Evolutionary conservation across 2,113 vertebrate species (phyloP).

Genomic region (Protobothrops flavoviridis): DNA sequence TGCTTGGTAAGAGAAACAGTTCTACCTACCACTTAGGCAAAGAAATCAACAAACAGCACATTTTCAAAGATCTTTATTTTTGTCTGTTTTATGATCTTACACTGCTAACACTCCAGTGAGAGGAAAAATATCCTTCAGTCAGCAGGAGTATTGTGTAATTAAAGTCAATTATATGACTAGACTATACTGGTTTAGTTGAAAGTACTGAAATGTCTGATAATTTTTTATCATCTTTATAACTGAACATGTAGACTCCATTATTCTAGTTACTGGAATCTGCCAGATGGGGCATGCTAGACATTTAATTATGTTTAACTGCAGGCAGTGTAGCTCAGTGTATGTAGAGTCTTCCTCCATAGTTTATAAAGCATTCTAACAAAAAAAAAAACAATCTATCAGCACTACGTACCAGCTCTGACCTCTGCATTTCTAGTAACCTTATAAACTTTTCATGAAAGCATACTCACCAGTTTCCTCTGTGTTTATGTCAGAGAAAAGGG

Average conservation of each 20-base stretch:
- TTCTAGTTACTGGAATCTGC: neutral
- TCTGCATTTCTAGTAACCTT: neutral
- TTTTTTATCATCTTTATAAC: constrained; percentile 17
- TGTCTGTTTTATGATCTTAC: constrained; percentile 40
- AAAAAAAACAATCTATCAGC: no score
- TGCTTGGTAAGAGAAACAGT: neutral
- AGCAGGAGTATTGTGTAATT: constrained; percentile 41
- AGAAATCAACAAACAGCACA: constrained; percentile 12
- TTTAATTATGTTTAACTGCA: constrained; percentile 12
- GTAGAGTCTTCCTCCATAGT: neutral
- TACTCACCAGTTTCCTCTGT: neutral
- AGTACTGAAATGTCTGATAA: constrained; percentile 26
- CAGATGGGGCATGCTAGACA: constrained; percentile 2
- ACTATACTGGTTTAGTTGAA: constrained; percentile 43
- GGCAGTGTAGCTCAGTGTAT: neutral
- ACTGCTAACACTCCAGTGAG: constrained; percentile 33
- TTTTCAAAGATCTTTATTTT: constrained; percentile 49
- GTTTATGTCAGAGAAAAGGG: neutral
- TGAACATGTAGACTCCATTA: neutral
- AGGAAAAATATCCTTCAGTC: constrained; percentile 36
- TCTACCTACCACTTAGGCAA: constrained; percentile 17
- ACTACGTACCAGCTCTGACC: neutral
- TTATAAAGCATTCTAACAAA: neutral
- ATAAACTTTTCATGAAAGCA: neutral
- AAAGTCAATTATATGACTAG: constrained; percentile 42